These are phyloP conservation scores for Philereme transversata DNA, from an alignment of 2,888 invertebrate genomes.

Conservation along the genomic window DNA sequence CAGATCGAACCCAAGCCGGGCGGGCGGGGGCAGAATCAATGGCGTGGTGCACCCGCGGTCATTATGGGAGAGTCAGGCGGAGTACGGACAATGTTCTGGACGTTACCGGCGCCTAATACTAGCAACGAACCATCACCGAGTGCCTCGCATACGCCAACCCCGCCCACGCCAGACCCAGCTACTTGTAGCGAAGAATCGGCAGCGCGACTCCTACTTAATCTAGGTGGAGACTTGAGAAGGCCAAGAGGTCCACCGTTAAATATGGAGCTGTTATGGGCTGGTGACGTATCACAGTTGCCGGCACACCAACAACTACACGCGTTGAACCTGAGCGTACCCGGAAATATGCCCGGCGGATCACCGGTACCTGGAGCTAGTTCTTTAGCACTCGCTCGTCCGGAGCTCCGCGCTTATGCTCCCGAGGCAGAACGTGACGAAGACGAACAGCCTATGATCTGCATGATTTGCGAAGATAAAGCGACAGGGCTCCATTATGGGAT, in stretches of 20 bases:
- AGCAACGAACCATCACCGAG: conserved; percentile 79
- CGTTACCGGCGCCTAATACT: conserved; percentile 82
- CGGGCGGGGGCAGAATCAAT: conserved; percentile 69
- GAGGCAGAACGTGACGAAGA: conserved; percentile 88
- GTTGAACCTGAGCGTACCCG: conserved; percentile 88
- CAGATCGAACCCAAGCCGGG: conserved; percentile 70
- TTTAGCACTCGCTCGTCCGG: conserved; percentile 66
- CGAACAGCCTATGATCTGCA: conserved; percentile 97
- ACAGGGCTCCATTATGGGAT: conserved; percentile 99
- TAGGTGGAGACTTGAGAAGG: conserved; percentile 88
- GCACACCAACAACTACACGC: conserved; percentile 92
- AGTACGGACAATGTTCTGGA: conserved; percentile 89
- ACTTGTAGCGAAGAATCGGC: conserved; percentile 86
- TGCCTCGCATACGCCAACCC: conserved; percentile 82
- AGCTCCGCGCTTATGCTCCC: conserved; percentile 75
- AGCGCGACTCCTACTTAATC: conserved; percentile 88
- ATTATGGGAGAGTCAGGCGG: conserved; percentile 97
- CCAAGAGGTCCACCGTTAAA: conserved; percentile 89
- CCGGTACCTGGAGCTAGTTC: conserved; percentile 69
- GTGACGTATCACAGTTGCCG: conserved; percentile 92
- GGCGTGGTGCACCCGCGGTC: conserved; percentile 91
- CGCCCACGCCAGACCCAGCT: conserved; percentile 79
- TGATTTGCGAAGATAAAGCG: conserved; percentile 99
- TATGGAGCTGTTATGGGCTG: conserved; percentile 96
- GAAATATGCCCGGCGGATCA: conserved; percentile 67